Evolutionary conservation across 2,113 vertebrate genomes (phyloP).

Genomic region (Rhinoptilus africanus): DNA sequence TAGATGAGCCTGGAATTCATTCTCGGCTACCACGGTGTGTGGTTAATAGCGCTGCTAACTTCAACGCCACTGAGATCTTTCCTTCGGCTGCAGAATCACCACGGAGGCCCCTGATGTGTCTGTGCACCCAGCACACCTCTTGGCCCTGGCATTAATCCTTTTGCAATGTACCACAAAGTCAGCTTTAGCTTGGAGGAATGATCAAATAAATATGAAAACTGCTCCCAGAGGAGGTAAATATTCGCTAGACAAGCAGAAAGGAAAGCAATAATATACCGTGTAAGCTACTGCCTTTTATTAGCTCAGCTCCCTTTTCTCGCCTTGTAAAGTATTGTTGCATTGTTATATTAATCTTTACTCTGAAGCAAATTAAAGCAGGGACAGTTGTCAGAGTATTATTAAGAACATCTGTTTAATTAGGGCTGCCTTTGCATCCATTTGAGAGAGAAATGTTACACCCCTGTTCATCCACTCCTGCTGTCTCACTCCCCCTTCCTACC

Average conservation of each 20-base stretch:
- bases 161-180: background rate
- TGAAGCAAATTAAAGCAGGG: conserved; percentile 53
- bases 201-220: conserved; percentile 46
- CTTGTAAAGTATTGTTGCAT: conserved; percentile 37
- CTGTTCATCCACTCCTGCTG: background rate
- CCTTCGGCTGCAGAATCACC: background rate
- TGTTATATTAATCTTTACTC: conserved; percentile 53
- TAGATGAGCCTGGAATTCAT: background rate
- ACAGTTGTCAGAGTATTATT: conserved; percentile 50
- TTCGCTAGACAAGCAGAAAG: conserved; percentile 52
- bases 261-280: conserved; percentile 56
- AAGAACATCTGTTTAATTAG: conserved; percentile 59
- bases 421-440: background rate
- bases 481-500: background rate
- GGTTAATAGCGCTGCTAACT: background rate
- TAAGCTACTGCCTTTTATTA: conserved; percentile 39
- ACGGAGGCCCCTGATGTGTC: background rate
- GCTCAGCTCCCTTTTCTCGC: conserved; percentile 28
- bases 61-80: background rate
- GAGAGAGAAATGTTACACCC: background rate
- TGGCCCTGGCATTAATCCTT: background rate
- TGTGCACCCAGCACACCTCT: background rate
- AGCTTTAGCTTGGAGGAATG: conserved; percentile 8
- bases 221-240: conserved; percentile 46
- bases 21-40: background rate